A percentile compares a stretch with the other conserved stretches of the same genome.
phyloP scores from a whole-genome alignment of 2,113 vertebrate species.

The Tychaedon coryphoeus region DNA sequence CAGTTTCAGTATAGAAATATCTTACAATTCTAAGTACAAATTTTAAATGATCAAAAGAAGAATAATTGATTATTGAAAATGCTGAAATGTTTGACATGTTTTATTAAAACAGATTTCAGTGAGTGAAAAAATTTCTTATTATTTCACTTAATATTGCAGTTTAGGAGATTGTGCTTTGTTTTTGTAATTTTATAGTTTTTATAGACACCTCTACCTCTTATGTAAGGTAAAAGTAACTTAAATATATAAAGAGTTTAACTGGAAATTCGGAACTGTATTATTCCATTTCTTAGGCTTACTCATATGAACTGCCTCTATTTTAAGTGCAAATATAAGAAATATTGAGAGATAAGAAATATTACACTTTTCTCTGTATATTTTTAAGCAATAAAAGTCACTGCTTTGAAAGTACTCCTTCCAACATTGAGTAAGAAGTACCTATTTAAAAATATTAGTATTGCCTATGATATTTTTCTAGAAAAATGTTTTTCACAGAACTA shows the following conservation, averaged over 20 bases:
- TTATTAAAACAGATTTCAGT: background rate
- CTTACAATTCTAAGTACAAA: background rate
- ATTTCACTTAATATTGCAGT: background rate
- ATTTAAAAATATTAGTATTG: background rate
- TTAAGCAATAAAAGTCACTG: background rate
- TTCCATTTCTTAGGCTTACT: background rate
- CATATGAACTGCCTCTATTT: background rate
- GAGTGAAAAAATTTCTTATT: background rate
- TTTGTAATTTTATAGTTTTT: background rate
- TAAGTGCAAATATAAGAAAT: background rate
- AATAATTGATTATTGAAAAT: background rate
- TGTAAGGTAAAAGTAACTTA: background rate
- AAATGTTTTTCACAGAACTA: background rate
- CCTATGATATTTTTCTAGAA: background rate
- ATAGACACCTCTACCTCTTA: background rate
- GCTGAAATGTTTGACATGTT: background rate
- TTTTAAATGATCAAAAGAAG: background rate
- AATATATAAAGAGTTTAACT: background rate
- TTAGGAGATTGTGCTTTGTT: background rate
- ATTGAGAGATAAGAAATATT: background rate
- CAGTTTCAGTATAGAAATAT: background rate
- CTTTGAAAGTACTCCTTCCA: background rate
- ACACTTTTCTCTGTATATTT: background rate
- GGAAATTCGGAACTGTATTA: background rate
- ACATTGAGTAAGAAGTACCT: background rate